Base-by-base conservation (phyloP, 1,140 invertebrate genomes). In the Lordiphosa stackelbergi region DNA sequence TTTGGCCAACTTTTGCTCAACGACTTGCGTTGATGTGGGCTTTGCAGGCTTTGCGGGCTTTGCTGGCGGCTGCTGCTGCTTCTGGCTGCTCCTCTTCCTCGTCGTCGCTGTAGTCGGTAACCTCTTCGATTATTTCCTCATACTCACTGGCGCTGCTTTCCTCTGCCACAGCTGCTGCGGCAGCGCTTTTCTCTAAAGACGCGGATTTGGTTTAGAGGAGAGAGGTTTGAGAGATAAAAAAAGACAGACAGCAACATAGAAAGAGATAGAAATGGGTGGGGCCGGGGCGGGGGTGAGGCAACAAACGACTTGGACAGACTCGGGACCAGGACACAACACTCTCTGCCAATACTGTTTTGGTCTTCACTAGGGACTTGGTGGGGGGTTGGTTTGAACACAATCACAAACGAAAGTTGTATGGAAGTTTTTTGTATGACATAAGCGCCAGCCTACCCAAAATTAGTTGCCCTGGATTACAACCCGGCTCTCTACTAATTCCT, bases 21-120 rank as follows among this genome's bases (percentile, higher is more conserved):
- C 55, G 90, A 46, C 90, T 88, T 89, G 91, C 90, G 77, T 92
- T 90, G 71, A 92, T 31, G 41, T 55, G 37, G 66, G 46, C 13
- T 66, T 46, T 4, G 37, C 49, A 5, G 16, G 34, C 28, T 16
- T 22, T 46, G 41, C n/a, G 13, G 46, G 9, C 40, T n/a, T n/a
- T n/a, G n/a, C n/a, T n/a, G n/a, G n/a, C n/a, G n/a, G n/a, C n/a
- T n/a, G n/a, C n/a, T n/a, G n/a, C n/a, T n/a, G 35, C 60, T 49
- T 36, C 41, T 24, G 13, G 13, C 9, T 43, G 45, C 46, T 62
- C 52, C 10, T 84, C 81, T n/a, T 73, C 71, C 28, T 87, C 85
- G 10, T 68, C 70, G 53, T 72, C 78, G 64, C 74, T 79, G 54
- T 86, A 70, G 43, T 81, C 83, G 66, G 75, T 87, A 5, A 87